Base-by-base conservation (phyloP, 2,888 invertebrate species). In the Ophonus ardosiacus region DNA sequence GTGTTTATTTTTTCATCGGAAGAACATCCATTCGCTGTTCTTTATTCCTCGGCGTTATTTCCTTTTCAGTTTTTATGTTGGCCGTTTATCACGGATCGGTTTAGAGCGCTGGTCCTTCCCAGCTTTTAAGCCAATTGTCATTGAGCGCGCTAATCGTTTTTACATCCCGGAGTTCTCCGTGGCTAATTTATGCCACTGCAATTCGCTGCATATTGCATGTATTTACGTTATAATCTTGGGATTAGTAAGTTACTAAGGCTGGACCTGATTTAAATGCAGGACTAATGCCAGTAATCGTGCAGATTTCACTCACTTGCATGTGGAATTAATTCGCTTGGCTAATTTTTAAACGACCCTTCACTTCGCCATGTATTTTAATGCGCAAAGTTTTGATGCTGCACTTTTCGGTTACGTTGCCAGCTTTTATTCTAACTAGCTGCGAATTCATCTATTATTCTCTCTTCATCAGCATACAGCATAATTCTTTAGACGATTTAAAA, bases 1-100 rank as follows among this genome's bases (percentile, higher is more conserved):
- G 81, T 81, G 71, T 81, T 81, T 81, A 68, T 68, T 81, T 81
- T 81, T 81, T 81, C 68, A 81, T 81, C 81, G 81, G 31, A 81
- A 81, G 40, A 68, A 71, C 71, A 81, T 81, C 38, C 38, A 81
- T 68, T 68, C 56, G 5, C 81, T 81, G 65, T 81, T 81, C 81
- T 81, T 81, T 81, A 81, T 81, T 81, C 68, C 51, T 68, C 43
- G 24, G 76, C 83, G 78, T 78, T 84, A 84, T 84, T 78, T 76
- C 84, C 63, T 84, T 84, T 84, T 78, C 84, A 84, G 40, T 84
- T 65, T 82, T 84, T 78, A 84, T 84, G 65, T 51, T 78, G 38
- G 65, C 38, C 61, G 78, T 84, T 84, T 84, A 84, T 84, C 84
- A 84, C 80, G 24, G 18, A 17, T 13, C 63, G 63, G 63, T 24